These are phyloP conservation scores for Basileuterus tristriatus DNA, from an alignment of 2,797 vertebrate genomes.

Conservation along the genomic window DNA sequence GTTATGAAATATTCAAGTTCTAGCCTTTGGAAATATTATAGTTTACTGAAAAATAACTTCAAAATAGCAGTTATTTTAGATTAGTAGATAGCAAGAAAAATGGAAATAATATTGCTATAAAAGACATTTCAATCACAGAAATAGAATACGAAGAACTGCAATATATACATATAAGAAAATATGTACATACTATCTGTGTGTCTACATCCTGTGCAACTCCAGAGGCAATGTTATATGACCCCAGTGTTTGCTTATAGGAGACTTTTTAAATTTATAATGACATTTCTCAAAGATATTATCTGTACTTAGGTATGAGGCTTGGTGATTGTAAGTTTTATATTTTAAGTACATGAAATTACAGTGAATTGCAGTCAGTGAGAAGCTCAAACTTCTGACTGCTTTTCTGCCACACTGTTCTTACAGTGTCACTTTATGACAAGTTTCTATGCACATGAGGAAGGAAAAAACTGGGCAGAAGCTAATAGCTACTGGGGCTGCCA, in stretches of 20 bases:
- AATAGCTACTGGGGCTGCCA: neutral
- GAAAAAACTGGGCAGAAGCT: neutral
- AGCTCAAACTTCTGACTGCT: neutral
- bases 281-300: neutral
- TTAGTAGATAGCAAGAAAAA: neutral
- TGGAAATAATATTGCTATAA: neutral
- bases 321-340: neutral
- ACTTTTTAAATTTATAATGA: neutral
- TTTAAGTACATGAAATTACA: neutral
- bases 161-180: neutral
- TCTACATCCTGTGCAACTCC: neutral
- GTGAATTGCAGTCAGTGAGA: neutral
- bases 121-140: neutral
- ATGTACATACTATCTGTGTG: neutral
- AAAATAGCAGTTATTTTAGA: neutral
- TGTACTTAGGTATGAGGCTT: neutral
- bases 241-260: neutral
- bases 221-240: neutral
- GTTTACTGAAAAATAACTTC: neutral
- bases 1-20: conserved; percentile 14
- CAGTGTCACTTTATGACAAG: neutral
- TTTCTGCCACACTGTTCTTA: neutral
- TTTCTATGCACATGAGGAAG: neutral
- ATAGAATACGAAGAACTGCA: neutral
- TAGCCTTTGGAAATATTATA: neutral